Conservation (phyloP, 2,113 vertebrate genomes). For the Anser cygnoides region DNA sequence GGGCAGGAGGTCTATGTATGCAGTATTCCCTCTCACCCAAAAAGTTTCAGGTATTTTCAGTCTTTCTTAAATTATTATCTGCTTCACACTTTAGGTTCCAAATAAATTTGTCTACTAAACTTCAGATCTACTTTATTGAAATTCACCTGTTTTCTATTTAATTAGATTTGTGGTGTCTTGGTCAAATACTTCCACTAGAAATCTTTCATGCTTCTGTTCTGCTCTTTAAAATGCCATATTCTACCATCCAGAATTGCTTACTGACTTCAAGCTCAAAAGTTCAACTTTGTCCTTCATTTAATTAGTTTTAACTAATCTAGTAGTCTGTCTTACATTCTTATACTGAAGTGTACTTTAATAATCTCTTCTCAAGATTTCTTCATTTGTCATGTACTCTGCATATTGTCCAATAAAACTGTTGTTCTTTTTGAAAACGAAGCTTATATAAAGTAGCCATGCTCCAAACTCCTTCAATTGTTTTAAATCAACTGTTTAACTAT, state of each 20-base stretch:
- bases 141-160: not conserved
- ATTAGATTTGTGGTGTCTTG: not conserved
- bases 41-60: not conserved
- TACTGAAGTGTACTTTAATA: too few relatives aligned
- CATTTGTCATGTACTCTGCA: not conserved
- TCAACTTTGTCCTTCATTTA: not conserved
- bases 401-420: not conserved
- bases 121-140: not conserved
- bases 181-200: not conserved
- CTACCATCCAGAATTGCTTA: not conserved
- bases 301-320: not conserved
- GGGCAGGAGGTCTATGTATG: not conserved
- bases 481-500: not conserved
- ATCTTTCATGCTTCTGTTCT: not conserved
- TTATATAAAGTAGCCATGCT: not conserved
- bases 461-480: not conserved
- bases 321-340: not conserved
- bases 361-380: not conserved
- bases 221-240: not conserved
- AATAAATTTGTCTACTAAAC: not conserved
- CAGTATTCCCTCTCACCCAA: not conserved
- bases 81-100: not conserved
- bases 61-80: not conserved
- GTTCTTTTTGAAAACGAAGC: not conserved
- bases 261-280: not conserved